Base-by-base conservation (phyloP, 2,113 vertebrate species). In the Saccopteryx bilineata region DNA sequence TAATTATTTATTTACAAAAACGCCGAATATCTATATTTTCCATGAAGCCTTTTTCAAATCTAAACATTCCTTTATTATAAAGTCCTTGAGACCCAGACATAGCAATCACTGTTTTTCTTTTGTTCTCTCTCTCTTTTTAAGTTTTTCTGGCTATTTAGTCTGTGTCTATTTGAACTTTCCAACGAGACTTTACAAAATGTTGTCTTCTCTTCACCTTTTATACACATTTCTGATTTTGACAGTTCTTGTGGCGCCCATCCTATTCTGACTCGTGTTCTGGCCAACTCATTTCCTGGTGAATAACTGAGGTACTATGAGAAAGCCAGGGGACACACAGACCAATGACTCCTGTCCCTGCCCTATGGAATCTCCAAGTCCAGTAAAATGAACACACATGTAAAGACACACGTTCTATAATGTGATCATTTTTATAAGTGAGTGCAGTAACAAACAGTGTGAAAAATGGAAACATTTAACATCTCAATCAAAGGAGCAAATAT, bases 381-480 rank as follows among this genome's bases (percentile, higher is more conserved):
- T 24, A 39, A 13, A 26, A 81, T 15, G 2, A 11, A 52, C 5
- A 56, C 15, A 28, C 0, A 39, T 0, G 0, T 2, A 31, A 88
- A 65, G 66, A 23, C 4, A 13, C 15, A 15, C 50, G 80, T 87
- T 71, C 11, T 60, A 52, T 17, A 54, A 50, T 1, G 23, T 26
- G 23, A 4, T 65, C 5, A 33, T 18, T 80, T 87, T 66, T n/a
- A 50, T 46, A 33, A 24, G 56, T 60, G 65, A 74, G 9, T 23
- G 48, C 21, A 85, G 24, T 46, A 46, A 71, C 4, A 66, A 24
- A 68, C 39, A n/a, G 19, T 19, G 12, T 28, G 52, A 69, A n/a
- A 60, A 84, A 61, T 69, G 21, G 61, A 33, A 72, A 66, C 23
- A 7, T 11, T 91, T n/a, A 46, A n/a, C 8, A 74, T 90, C 82